phyloP scores from a whole-genome alignment of 2,113 vertebrate genomes.

The Mobula birostris region DNA sequence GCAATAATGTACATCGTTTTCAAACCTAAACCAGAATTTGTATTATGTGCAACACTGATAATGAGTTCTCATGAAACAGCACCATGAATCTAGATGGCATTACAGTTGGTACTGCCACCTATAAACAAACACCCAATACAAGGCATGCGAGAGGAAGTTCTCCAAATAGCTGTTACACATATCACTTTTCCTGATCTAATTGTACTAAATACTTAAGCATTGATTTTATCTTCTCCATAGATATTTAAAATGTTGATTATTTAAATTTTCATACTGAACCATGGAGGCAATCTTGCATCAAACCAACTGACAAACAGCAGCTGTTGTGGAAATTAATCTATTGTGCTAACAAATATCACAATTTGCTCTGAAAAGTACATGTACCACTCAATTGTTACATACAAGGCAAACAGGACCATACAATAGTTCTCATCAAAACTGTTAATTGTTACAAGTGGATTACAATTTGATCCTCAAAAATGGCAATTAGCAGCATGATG shows the following conservation, averaged over 20 bases:
- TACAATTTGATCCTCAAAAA: slow-evolving; percentile 91
- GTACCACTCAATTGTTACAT: slow-evolving; percentile 10
- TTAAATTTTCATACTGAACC: slow-evolving; percentile 32
- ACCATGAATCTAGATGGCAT: slow-evolving; percentile 28
- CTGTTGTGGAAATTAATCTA: slow-evolving; percentile 25
- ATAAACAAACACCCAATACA: slow-evolving; percentile 21
- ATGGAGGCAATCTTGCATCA: slow-evolving; percentile 5
- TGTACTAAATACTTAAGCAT: slow-evolving; percentile 35
- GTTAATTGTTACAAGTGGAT: slow-evolving; percentile 65
- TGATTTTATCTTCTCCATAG: not conserved
- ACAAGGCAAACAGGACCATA: slow-evolving; percentile 24
- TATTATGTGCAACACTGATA: not conserved
- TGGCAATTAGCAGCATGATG: slow-evolving; percentile 95
- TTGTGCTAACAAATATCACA: slow-evolving; percentile 21
- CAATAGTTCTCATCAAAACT: slow-evolving; percentile 7
- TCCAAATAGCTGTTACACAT: slow-evolving; percentile 9
- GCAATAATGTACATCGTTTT: slow-evolving; percentile 18
- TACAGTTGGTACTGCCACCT: slow-evolving; percentile 27
- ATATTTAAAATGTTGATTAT: not conserved
- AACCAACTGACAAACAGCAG: slow-evolving; percentile 21
- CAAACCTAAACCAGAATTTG: slow-evolving; percentile 15
- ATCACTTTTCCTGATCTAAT: slow-evolving; percentile 21
- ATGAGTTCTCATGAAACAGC: slow-evolving; percentile 13
- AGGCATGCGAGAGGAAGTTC: slow-evolving; percentile 26
- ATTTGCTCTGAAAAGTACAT: slow-evolving; percentile 11